These are phyloP conservation scores for Dryomyza anilis DNA, from an alignment of 2,888 invertebrate species.

Conservation along the genomic window DNA sequence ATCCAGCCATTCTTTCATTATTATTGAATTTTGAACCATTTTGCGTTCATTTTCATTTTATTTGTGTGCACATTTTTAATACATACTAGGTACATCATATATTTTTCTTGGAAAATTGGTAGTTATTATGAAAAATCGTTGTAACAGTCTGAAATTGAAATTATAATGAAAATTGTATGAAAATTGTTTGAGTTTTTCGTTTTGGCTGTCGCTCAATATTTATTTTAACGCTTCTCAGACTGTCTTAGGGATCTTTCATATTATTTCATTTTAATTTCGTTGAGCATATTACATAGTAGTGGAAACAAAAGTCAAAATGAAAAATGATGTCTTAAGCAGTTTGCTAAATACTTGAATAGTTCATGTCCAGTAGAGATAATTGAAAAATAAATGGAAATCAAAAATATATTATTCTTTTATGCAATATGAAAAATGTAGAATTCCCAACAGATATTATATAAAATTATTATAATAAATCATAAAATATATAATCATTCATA, in stretches of 20 bases:
- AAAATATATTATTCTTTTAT: too few relatives aligned
- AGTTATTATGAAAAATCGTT: constrained; percentile 24
- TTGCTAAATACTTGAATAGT: too few relatives aligned
- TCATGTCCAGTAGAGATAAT: too few relatives aligned
- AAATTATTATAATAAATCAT: too few relatives aligned
- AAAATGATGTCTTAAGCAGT: too few relatives aligned
- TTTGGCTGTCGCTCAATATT: too few relatives aligned
- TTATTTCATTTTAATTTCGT: constrained; percentile 9
- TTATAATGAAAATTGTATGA: constrained; percentile 19
- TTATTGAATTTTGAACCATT: constrained; percentile 23
- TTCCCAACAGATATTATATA: too few relatives aligned
- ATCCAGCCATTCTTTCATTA: constrained; percentile 13
- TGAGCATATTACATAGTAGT: not conserved
- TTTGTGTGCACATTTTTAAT: not conserved
- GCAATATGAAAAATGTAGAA: too few relatives aligned
- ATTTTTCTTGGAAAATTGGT: constrained; percentile 14
- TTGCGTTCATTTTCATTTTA: not conserved
- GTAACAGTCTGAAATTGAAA: constrained; percentile 20
- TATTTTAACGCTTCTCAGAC: not conserved
- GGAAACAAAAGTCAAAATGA: not conserved
- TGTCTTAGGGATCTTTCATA: not conserved
- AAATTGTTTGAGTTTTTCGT: constrained; percentile 8
- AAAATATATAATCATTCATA: too few relatives aligned
- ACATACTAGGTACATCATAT: too few relatives aligned
- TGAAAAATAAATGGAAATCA: too few relatives aligned